A percentile compares a stretch with the other conserved stretches of the same genome.
Conservation (phyloP, 1,140 invertebrate species). For the Drosophila ogumai region DNA sequence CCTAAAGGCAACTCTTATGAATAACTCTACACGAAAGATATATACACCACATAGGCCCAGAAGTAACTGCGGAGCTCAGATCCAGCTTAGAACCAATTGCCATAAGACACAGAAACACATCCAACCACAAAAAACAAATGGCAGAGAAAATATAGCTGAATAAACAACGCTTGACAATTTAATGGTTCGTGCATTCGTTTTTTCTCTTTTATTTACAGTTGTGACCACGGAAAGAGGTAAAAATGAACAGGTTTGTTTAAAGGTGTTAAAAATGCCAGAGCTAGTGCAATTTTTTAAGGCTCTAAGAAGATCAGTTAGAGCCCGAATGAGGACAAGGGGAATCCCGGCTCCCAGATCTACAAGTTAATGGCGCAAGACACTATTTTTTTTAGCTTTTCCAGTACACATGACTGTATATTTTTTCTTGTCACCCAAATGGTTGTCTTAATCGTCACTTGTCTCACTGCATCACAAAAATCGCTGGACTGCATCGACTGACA, state of each 20-base stretch:
- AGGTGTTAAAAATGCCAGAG: not conserved
- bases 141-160: slow-evolving; percentile 42
- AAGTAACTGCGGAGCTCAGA: slow-evolving; percentile 24
- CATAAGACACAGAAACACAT: slow-evolving; percentile 39
- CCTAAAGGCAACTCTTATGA: slow-evolving; percentile 62
- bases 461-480: slow-evolving; percentile 2
- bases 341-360: not conserved
- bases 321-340: not conserved
- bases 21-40: slow-evolving; percentile 43
- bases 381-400: too few species aligned
- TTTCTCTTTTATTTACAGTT: slow-evolving; percentile 2
- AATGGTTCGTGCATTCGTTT: not conserved
- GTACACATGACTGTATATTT: not conserved
- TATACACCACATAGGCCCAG: slow-evolving; percentile 22
- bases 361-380: not conserved
- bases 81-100: slow-evolving; percentile 33
- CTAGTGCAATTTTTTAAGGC: not conserved
- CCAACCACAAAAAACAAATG: slow-evolving; percentile 27
- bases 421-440: slow-evolving; percentile 1
- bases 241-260: not conserved
- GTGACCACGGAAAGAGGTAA: not conserved
- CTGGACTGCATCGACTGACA: slow-evolving; percentile 63
- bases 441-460: not conserved
- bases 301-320: not conserved
- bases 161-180: slow-evolving; percentile 44